Evolutionary conservation across 2,888 invertebrate species (phyloP).

Genomic region (Caenorhabditis sp.): DNA sequence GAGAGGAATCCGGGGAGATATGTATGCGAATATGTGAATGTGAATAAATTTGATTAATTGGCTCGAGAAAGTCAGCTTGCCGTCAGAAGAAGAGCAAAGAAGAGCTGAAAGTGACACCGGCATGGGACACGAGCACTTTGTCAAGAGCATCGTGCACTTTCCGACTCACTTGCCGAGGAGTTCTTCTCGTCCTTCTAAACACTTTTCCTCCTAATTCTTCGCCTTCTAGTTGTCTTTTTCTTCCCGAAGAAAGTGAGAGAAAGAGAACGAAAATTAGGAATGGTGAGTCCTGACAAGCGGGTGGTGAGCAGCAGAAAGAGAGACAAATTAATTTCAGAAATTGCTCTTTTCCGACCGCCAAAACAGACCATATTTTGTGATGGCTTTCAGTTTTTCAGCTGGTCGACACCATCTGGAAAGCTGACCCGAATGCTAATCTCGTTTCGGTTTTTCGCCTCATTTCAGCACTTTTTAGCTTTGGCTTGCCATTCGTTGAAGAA

Average conservation of each 20-base stretch:
- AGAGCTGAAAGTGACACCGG: conserved; percentile 52
- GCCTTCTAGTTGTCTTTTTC: background rate
- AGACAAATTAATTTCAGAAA: conserved; percentile 52
- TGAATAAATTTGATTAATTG: conserved; percentile 65
- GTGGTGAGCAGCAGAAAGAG: conserved; percentile 16
- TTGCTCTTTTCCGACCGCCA: conserved; percentile 49
- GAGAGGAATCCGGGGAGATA: conserved; percentile 43
- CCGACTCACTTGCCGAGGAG: conserved; percentile 2
- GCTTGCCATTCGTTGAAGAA: background rate
- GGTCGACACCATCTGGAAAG: background rate
- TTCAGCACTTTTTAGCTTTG: conserved; percentile 40
- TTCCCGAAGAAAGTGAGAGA: conserved; percentile 18
- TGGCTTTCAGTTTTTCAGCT: conserved; percentile 29
- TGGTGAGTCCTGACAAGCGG: conserved; percentile 10
- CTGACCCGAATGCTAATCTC: conserved; percentile 58
- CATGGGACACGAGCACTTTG: conserved; percentile 19
- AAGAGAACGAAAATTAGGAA: conserved; percentile 15
- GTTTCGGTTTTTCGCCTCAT: conserved; percentile 11
- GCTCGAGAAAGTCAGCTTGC: conserved; percentile 45
- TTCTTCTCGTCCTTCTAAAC: background rate
- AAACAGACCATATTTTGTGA: conserved; percentile 47
- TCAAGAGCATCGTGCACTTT: conserved; percentile 46
- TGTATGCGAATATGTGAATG: conserved; percentile 58
- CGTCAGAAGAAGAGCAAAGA: conserved; percentile 33
- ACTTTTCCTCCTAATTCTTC: background rate